Percentiles rank a stretch among this genome's conserved stretches.
These are phyloP conservation scores for Odontesthes bonariensis DNA, from an alignment of 2,113 vertebrate species.

Conservation along the genomic window DNA sequence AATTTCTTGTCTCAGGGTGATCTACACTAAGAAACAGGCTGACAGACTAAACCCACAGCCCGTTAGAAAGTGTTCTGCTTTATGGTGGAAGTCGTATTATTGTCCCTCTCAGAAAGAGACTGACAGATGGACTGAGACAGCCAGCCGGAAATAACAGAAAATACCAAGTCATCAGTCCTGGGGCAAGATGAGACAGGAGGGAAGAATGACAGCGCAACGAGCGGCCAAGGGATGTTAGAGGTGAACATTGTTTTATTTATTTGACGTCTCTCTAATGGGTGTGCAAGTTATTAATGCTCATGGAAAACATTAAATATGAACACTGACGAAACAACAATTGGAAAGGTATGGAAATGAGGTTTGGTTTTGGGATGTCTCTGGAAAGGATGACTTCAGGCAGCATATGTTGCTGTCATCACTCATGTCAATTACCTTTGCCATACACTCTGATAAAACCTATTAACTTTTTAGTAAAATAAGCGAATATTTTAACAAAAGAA, in stretches of 20 bases:
- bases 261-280: constrained; percentile 13
- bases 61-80: constrained; percentile 33
- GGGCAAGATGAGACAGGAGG: constrained; percentile 46
- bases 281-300: neutral
- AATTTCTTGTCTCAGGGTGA: constrained; percentile 12
- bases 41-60: constrained; percentile 35
- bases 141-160: constrained; percentile 45
- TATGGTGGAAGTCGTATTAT: constrained; percentile 39
- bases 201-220: constrained; percentile 24
- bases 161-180: constrained; percentile 54
- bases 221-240: constrained; percentile 41
- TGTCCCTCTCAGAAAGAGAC: constrained; percentile 53
- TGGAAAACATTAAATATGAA: neutral
- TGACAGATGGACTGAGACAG: constrained; percentile 62
- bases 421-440: neutral
- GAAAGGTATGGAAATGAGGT: too few species aligned
- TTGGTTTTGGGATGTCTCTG: too few species aligned
- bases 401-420: neutral
- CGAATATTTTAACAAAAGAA: too few species aligned
- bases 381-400: neutral
- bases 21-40: constrained; percentile 22
- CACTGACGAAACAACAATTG: too few species aligned
- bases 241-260: neutral
- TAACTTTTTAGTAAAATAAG: too few species aligned
- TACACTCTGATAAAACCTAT: neutral